phyloP scores from a whole-genome alignment of 1,140 invertebrate species.

The Rhyzopertha dominica region DNA sequence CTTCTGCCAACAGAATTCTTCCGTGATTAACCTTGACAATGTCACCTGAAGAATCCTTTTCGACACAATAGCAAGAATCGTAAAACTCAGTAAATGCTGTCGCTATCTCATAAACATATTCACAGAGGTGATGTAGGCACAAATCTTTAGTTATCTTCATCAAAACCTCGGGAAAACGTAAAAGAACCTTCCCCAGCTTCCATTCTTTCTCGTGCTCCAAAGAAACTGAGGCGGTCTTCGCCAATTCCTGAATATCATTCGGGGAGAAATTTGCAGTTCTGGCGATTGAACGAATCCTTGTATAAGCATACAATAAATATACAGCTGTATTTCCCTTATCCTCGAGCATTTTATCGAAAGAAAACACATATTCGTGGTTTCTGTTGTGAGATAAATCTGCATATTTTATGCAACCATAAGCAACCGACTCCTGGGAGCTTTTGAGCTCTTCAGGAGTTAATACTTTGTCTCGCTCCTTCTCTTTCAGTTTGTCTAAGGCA shows the following conservation, averaged over 20 bases:
- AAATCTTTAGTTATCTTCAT: constrained; percentile 80
- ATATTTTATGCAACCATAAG: constrained; percentile 99
- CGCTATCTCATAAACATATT: constrained; percentile 94
- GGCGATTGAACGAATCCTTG: constrained; percentile 88
- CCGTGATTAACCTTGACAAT: constrained; percentile 81
- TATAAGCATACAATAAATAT: constrained; percentile 93
- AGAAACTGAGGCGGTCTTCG: constrained; percentile 55
- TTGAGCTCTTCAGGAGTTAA: constrained; percentile 79
- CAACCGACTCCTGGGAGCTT: constrained; percentile 82
- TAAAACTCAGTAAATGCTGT: constrained; percentile 95
- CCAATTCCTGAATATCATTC: constrained; percentile 53
- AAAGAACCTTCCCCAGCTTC: constrained; percentile 85
- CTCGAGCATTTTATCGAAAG: constrained; percentile 98
- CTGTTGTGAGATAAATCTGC: constrained; percentile 94
- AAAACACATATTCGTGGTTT: constrained; percentile 95
- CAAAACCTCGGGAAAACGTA: constrained; percentile 86
- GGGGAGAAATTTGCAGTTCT: constrained; percentile 65
- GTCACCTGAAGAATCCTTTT: constrained; percentile 77
- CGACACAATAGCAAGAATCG: constrained; percentile 95
- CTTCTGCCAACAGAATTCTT: constrained; percentile 88
- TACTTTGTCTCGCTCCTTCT: constrained; percentile 87
- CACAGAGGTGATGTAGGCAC: constrained; percentile 85
- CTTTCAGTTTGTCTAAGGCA: constrained; percentile 77
- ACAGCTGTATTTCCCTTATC: constrained; percentile 99
- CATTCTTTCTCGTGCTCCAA: constrained; percentile 90